Evolutionary conservation across 2,797 vertebrate species (phyloP).

Genomic region (Phrynocephalus forsythii): DNA sequence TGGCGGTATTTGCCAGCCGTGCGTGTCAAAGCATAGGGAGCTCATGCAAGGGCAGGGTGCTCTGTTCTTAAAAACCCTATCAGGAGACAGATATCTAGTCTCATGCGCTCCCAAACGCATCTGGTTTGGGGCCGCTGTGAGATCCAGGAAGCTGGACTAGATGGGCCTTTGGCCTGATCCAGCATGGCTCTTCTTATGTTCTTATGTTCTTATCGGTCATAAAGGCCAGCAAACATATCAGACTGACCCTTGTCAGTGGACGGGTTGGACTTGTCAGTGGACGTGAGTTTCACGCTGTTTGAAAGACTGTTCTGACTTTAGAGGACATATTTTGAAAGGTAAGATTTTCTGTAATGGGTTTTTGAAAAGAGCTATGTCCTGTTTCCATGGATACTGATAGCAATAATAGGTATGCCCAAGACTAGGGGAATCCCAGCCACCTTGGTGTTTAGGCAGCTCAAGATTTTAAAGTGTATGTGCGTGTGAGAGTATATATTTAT

Average conservation of each 20-base stretch:
- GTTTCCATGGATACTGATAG: neutral
- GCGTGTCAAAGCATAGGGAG: conserved; percentile 15
- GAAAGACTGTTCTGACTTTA: neutral
- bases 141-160: no score
- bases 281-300: neutral
- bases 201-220: no score
- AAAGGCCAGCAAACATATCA: conserved; percentile 43
- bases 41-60: conserved; percentile 49
- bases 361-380: neutral
- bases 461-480: neutral
- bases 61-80: conserved; percentile 52
- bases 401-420: neutral
- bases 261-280: conserved; percentile 29
- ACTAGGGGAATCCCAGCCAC: neutral
- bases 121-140: no score
- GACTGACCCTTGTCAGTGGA: conserved; percentile 40
- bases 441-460: neutral
- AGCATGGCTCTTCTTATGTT: no score
- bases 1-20: neutral
- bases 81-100: no score
- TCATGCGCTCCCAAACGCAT: no score
- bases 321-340: no score
- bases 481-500: neutral
- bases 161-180: no score
- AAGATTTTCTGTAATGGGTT: neutral